Evolutionary conservation across 1,140 invertebrate species (phyloP), one percentile per base, ranked within the genome.

Genomic region (Caerostris extrusa): DNA sequence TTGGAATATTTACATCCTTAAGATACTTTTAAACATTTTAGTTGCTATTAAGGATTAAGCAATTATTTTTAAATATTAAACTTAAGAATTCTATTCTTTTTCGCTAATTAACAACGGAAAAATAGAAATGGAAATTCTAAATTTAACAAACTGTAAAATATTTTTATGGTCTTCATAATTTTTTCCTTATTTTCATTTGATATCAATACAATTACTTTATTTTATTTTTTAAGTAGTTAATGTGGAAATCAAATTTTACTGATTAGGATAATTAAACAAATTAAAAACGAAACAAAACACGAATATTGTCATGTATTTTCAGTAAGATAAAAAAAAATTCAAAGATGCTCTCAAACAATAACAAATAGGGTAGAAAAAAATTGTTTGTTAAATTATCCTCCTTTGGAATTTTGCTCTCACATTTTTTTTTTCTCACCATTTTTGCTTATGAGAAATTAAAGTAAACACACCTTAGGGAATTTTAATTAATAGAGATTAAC

Each of bases 401-500:
- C 10, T n/a, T 34, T 10, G 8, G 7, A 17, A 12, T 17, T 64
- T 64, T 64, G 12, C 17, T 53, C 50, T 5, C 7, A 10, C 19
- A 3, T 3, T 50, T 77, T 77, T 77, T 34, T 50, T 12, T 53
- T 12, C 69, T 7, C 3, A 50, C 3, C 10, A 53, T 71, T 71
- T 50, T 71, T 71, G 19, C 7, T 71, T 50, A 53, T 77, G 34
- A 53, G 69, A 77, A 77, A 77, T 77, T 77, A 77, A 77, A 34
- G 69, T 50, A 77, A 77, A 77, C 34, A 50, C 69, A 77, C 50
- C 69, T 77, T 3, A 77, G 69, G 69, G 69, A 77, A 77, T 77
- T 77, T 77, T 77, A 77, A 77, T 77, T 77, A 77, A 77, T 77
- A 77, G 69, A 77, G 69, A 77, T 77, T 77, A 77, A 77, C 69